These are phyloP conservation scores for Scartelaos histophorus DNA, from an alignment of 2,113 vertebrate species.

Conservation along the genomic window DNA sequence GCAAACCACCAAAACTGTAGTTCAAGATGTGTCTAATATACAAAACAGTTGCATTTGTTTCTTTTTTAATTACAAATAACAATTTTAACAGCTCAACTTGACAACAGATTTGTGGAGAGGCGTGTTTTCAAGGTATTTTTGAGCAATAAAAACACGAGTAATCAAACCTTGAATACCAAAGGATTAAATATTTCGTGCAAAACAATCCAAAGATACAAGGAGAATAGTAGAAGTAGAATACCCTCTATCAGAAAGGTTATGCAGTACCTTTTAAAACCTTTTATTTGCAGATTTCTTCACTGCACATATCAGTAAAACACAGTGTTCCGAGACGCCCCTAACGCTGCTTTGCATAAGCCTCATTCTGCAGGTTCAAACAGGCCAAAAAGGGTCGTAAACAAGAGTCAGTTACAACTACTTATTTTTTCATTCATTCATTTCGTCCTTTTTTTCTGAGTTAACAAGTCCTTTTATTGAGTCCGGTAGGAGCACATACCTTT, in stretches of 20 bases:
- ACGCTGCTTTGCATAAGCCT: constrained; percentile 30
- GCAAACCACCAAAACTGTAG: too few relatives aligned
- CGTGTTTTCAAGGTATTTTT: too few relatives aligned
- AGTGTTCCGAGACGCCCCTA: neutral
- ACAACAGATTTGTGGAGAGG: too few relatives aligned
- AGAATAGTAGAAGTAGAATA: too few relatives aligned
- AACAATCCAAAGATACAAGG: too few relatives aligned
- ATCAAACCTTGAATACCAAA: too few relatives aligned
- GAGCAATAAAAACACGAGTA: too few relatives aligned
- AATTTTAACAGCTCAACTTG: too few relatives aligned
- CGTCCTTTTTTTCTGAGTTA: constrained; percentile 2
- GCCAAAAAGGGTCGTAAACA: constrained; percentile 17
- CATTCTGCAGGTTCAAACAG: constrained; percentile 27
- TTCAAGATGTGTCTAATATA: too few relatives aligned
- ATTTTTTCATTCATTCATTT: neutral
- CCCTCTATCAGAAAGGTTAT: neutral
- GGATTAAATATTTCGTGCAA: too few relatives aligned
- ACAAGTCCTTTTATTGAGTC: constrained; percentile 47
- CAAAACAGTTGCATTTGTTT: too few relatives aligned
- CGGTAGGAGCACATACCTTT: constrained; percentile 37
- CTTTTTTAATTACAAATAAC: too few relatives aligned
- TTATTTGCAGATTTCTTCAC: constrained; percentile 2
- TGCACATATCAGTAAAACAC: neutral
- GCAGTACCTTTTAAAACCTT: neutral
- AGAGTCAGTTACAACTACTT: constrained; percentile 15